A percentile compares a stretch with the other conserved stretches of the same genome.
phyloP scores from a whole-genome alignment of 2,113 vertebrate species.

The Varanus salvator region DNA sequence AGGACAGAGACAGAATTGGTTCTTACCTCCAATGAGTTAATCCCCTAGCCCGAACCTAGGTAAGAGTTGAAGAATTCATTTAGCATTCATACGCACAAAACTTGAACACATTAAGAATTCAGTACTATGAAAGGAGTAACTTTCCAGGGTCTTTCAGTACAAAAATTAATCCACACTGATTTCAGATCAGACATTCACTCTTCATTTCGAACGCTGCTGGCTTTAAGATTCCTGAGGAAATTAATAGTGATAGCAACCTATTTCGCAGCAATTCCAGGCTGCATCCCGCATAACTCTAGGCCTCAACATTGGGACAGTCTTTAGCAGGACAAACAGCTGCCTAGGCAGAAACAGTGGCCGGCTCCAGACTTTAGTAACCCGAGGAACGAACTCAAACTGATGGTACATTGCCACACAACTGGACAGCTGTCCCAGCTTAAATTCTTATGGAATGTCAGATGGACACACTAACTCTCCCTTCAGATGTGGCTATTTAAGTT shows the following conservation, averaged over 20 bases:
- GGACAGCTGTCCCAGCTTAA: neutral
- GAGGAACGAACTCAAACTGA: neutral
- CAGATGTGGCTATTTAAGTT: neutral
- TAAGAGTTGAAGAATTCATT: neutral
- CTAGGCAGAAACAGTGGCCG: neutral
- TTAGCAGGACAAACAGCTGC: neutral
- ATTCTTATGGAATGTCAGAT: too few species aligned
- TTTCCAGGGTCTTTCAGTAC: constrained; percentile 68
- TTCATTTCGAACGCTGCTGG: constrained; percentile 71
- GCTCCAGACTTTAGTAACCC: neutral
- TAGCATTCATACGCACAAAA: neutral
- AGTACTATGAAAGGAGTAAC: neutral
- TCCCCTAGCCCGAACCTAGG: neutral
- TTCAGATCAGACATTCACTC: constrained; percentile 79
- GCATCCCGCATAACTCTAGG: neutral
- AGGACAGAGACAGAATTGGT: rapidly evolving
- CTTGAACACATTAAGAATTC: neutral
- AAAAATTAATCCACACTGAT: constrained; percentile 62
- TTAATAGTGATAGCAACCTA: neutral
- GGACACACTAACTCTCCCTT: neutral
- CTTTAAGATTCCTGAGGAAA: neutral
- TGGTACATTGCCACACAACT: too few species aligned
- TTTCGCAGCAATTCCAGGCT: neutral
- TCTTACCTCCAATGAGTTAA: constrained; percentile 6
- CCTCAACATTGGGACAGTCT: neutral